A percentile compares a stretch with the other conserved stretches of the same genome.
phyloP scores from a whole-genome alignment of 1,140 invertebrate genomes.

The Drosophila yakuba region DNA sequence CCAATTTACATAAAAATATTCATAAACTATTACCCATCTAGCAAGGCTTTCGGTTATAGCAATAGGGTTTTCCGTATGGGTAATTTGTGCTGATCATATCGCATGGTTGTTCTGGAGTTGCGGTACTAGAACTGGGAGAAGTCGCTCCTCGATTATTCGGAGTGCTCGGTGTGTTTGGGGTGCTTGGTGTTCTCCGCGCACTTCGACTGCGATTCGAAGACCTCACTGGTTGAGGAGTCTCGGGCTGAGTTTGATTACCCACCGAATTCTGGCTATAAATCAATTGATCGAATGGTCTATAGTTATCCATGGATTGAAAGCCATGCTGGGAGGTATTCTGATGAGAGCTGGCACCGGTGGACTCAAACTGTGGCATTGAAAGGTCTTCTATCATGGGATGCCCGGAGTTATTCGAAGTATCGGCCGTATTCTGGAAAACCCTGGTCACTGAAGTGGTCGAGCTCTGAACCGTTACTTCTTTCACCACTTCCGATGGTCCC shows the following conservation, averaged over 20 bases:
- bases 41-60: constrained; percentile 10
- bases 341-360: background rate
- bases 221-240: background rate
- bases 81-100: constrained; percentile 12
- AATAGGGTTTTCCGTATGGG: constrained; percentile 8
- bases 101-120: constrained; percentile 1
- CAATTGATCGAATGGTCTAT: constrained; percentile 42
- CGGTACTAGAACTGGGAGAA: background rate
- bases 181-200: background rate
- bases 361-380: constrained; percentile 28
- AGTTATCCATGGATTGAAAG: constrained; percentile 54
- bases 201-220: background rate
- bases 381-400: constrained; percentile 19
- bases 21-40: background rate
- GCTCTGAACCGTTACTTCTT: constrained; percentile 27
- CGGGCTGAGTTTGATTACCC: background rate
- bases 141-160: background rate
- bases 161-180: background rate
- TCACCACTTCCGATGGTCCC: background rate
- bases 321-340: constrained; percentile 25
- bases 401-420: background rate
- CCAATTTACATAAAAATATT: background rate
- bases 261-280: background rate
- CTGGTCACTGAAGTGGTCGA: constrained; percentile 22
- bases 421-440: background rate